Percentiles rank a stretch among this genome's conserved stretches.
These are phyloP conservation scores for Nettapus auritus DNA, from an alignment of 2,113 vertebrate species.

Conservation along the genomic window DNA sequence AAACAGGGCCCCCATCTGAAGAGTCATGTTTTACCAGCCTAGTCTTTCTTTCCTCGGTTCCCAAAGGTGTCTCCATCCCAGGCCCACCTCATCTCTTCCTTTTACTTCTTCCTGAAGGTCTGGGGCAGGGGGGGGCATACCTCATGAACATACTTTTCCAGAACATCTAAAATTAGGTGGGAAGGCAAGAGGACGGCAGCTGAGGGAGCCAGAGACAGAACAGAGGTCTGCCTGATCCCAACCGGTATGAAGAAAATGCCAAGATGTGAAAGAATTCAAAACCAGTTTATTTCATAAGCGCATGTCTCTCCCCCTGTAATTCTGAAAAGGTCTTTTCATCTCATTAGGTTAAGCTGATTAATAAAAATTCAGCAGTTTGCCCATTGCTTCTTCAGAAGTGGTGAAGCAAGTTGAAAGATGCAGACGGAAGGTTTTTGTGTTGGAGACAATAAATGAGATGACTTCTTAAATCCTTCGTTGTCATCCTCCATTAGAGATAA, in stretches of 20 bases:
- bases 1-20: conserved; percentile 70
- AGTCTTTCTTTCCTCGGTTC: conserved; percentile 69
- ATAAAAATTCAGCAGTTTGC: conserved; percentile 91
- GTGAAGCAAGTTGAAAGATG: conserved; percentile 79
- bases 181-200: neutral
- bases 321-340: conserved; percentile 89
- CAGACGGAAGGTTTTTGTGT: conserved; percentile 87
- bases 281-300: neutral
- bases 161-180: conserved; percentile 4
- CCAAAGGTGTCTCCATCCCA: conserved; percentile 49
- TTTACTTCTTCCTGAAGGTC: conserved; percentile 8
- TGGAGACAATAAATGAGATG: conserved; percentile 85
- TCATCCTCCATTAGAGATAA: conserved; percentile 77
- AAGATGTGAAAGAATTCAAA: conserved; percentile 41
- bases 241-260: conserved; percentile 7
- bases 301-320: conserved; percentile 11
- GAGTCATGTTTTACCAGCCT: conserved; percentile 74
- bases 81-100: conserved; percentile 49
- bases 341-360: conserved; percentile 97
- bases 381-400: conserved; percentile 77
- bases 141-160: neutral
- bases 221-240: neutral
- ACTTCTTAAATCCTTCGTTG: conserved; percentile 88
- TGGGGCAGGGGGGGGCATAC: neutral
- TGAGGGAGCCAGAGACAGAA: conserved; percentile 38